Evolutionary conservation across 2,113 vertebrate genomes (phyloP), one percentile per base, ranked within the genome.

Genomic region (Phaethornis superciliosus): DNA sequence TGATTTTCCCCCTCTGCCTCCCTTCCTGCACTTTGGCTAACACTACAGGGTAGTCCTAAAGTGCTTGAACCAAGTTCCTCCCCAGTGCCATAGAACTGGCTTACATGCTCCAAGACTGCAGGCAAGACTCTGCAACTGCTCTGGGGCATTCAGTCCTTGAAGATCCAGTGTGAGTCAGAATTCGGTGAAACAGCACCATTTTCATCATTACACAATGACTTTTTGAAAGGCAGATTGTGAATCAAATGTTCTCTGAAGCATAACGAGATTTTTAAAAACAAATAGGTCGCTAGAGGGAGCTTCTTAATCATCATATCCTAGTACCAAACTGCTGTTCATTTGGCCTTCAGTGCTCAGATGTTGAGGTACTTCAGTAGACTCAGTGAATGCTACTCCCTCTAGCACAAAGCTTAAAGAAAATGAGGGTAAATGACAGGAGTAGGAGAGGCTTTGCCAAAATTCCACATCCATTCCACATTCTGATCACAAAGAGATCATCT

Each of bases 251-350:
- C 12, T 40, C 26, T 22, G 44, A 64, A 76, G 70, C 5, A 4
- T 6, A 56, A 6, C 10, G 42, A 37, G 30, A 32, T 19, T 75
- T 75, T 68, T 22, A 65, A 33, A 18, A 91, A 58, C 26, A 37
- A 70, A 21, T 12, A 7, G 37, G 62, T 74, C 94, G 1, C 91
- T 95, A 97, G 96, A 96, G 93, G 94, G 94, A 94, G 89, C 67
- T 58, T 42, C 10, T 67, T 68, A 47, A 75, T 60, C 70, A 17
- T 30, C 12, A 6, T 26, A 81, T 21, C 27, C 27, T 21, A 4
- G 3, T 52, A n/a, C 4, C 13, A 77, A 74, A 72, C 32, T 1
- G 0, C 21, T 52, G 4, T 19, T 49, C 2, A 5, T 4, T 15
- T 17, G 15, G 13, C 15, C 24, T 82, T 62, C 22, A 12, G 2